Evolutionary conservation across 2,113 vertebrate genomes (phyloP), one percentile per base, ranked within the genome.

Genomic region (Oreamnos americanus): DNA sequence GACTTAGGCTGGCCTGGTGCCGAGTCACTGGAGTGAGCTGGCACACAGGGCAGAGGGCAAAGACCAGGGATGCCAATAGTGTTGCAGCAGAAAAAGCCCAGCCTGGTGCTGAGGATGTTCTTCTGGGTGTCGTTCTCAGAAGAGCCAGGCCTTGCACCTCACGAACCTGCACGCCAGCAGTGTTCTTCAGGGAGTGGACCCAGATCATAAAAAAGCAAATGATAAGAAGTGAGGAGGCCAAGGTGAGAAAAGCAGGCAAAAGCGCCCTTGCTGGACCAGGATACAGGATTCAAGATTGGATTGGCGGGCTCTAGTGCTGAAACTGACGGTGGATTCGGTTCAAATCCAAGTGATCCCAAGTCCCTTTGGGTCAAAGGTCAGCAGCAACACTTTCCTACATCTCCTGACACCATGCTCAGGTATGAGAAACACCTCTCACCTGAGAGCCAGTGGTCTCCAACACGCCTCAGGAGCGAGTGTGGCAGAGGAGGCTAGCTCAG

Each of bases 271-370:
- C 45, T 4, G 17, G 16, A n/a, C 33, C 6, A 0, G 87, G 10
- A 33, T 28, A 43, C 60, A 58, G 78, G 12, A 33, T 10, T 28
- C 78, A 43, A 60, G 2, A 2, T 26, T 19, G 19, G 9, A 12
- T 1, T 76, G 57, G 7, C 15, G 19, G n/a, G 6, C 19, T 43
- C 43, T 16, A 6, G 45, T 1, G 1, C 33, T 15, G 13, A 78
- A 51, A 26, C 19, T 5, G 13, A 47, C 0, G 0, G 21, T 45
- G 9, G 60, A n/a, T 33, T 81, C 0, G 12, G 84, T 6, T 23
- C 26, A 60, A 25, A 49, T 30, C 62, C 6, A 36, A 51, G n/a
- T n/a, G 21, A 51, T 45, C n/a, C 51, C 0, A 8, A 4, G n/a
- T 5, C 43, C 25, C 16, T 78, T 39, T 11, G 9, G 58, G 26